Percentiles rank a stretch among this genome's conserved stretches.
Conservation (phyloP, 1,140 invertebrate genomes). For the Anastrepha ludens region DNA sequence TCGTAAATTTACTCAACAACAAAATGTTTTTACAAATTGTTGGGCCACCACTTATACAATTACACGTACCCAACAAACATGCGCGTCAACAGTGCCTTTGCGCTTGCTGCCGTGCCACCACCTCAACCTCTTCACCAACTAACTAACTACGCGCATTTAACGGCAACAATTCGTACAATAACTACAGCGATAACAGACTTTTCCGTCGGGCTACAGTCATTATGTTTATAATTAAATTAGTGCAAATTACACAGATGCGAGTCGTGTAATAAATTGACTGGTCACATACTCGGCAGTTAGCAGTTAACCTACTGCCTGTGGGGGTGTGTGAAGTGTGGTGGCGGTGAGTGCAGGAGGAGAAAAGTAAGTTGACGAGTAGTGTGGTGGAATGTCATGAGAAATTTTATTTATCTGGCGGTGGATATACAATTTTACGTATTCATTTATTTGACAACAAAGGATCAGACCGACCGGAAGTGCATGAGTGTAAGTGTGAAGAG, state of each 20-base stretch:
- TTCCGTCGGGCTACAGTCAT: slow-evolving; percentile 43
- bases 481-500: not conserved
- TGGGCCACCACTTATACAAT: not conserved
- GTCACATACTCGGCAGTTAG: not conserved
- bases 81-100: slow-evolving; percentile 18
- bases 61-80: not conserved
- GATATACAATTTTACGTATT: not conserved
- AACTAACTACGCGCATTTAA: slow-evolving; percentile 37
- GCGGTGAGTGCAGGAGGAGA: not conserved
- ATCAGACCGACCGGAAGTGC: not conserved
- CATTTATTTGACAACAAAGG: not conserved
- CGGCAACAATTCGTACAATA: slow-evolving; percentile 25
- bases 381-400: not conserved
- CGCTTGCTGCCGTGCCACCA: not conserved
- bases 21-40: slow-evolving; percentile 51
- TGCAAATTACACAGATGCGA: slow-evolving; percentile 52
- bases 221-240: slow-evolving; percentile 53
- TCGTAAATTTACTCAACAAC: slow-evolving; percentile 39
- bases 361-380: not conserved
- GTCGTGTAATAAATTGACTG: slow-evolving; percentile 43
- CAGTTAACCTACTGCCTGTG: not conserved
- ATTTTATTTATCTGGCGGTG: not conserved
- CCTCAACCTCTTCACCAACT: not conserved
- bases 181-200: slow-evolving; percentile 42
- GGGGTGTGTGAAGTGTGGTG: not conserved